A percentile compares a stretch with the other conserved stretches of the same genome.
Conservation (phyloP, 1,140 invertebrate genomes). For the Euschistus heros region DNA sequence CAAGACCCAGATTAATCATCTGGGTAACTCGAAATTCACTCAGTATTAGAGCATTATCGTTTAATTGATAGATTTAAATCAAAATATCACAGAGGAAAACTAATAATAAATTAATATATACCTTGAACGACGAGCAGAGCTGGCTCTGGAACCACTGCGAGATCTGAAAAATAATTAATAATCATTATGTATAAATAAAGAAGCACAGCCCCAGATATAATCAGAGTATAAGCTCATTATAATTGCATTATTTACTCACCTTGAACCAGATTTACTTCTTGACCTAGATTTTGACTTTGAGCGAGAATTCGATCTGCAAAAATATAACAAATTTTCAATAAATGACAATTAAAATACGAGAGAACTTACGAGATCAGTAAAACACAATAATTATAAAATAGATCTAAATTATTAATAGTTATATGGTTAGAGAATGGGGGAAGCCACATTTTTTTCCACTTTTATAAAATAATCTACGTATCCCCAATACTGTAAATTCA, state of each 20-base stretch:
- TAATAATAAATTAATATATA: no score
- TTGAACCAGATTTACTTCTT: conserved; percentile 24
- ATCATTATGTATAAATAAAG: background rate
- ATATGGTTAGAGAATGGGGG: background rate
- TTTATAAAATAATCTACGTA: background rate
- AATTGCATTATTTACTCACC: background rate
- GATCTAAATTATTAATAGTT: background rate
- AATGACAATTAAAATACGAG: no score
- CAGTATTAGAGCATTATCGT: no score
- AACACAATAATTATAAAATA: conserved; percentile 24
- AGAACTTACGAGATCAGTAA: conserved; percentile 33
- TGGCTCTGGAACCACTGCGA: background rate
- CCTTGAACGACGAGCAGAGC: background rate
- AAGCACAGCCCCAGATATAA: background rate
- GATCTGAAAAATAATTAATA: background rate
- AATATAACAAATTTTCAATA: conserved; percentile 28
- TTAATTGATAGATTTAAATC: no score
- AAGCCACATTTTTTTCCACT: background rate
- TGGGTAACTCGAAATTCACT: no score
- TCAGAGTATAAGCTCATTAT: background rate
- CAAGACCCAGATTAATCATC: no score
- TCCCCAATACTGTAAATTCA: background rate
- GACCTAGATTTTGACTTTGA: conserved; percentile 27
- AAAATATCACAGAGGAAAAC: no score
- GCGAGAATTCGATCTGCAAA: conserved; percentile 24